Evolutionary conservation across 2,888 invertebrate species (phyloP), one percentile per base, ranked within the genome.

Genomic region (Drosophila vallismaia): DNA sequence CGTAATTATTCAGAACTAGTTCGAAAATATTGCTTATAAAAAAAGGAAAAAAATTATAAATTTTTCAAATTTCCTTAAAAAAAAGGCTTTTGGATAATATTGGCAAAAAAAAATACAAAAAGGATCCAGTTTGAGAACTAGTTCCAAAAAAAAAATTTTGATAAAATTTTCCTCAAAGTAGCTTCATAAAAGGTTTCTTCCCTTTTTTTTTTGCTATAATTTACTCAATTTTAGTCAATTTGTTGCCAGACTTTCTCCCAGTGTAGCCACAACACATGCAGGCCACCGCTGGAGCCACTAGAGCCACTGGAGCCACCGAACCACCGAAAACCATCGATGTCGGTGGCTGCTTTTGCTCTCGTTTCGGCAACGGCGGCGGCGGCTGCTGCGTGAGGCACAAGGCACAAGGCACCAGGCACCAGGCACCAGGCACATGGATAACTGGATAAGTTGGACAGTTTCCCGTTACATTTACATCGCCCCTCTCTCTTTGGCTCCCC

Each of bases 301-400:
- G 19, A 19, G 19, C 19, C 10, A 33, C 10, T 33, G 40, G 12
- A 42, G 6, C 19, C 42, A n/a, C 71, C 46, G 29, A 58, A 66
- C 14, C 50, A 56, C 19, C 50, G 44, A 56, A 57, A 74, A 54
- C 57, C 63, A 63, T 46, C 69, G 49, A 53, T 52, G 45, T 58
- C 60, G 62, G 56, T 44, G 42, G 53, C 80, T 45, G 75, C 69
- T 84, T 86, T 86, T 81, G 80, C 85, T 86, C 85, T 86, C 71
- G 69, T 86, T 81, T 86, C 60, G 44, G 66, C 44, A 59, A n/a
- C 36, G 36, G 68, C 76, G 7, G 14, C 29, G 8, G 14, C 33
- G 50, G 53, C 56, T 57, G 79, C 71, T 85, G 85, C 79, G 82
- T 80, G 85, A 63, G 79, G 79, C 79, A 19, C 19, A 19, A 19